Base-by-base conservation (phyloP, 2,797 vertebrate genomes). In the Sorex maritimensis region DNA sequence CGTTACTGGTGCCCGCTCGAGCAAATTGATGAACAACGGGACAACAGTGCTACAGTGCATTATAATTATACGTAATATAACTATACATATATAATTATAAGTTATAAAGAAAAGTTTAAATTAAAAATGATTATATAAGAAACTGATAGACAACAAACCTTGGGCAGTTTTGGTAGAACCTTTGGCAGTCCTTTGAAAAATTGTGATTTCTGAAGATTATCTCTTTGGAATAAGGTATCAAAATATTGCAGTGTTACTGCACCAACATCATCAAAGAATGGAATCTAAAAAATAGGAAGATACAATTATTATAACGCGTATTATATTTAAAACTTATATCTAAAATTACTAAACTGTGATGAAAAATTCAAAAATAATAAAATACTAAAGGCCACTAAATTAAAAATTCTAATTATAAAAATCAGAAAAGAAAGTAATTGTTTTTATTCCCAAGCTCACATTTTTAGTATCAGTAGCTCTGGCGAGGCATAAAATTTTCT, bases 171-270 rank as follows among this genome's bases (percentile, higher is more conserved):
- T 86, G 99, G 98, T 77, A 99, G 98, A 96, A 99, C 98, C 98
- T 99, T 99, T n/a, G 99, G 99, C 49, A 99, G 98, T 91, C 99
- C 98, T 98, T 99, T 99, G 98, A 99, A 99, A 98, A 99, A 99
- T 95, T 99, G 99, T 83, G 99, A 99, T 96, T 99, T 99, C 98
- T 99, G 99, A 68, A 99, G 98, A 96, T 99, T 99, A 98, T 99
- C 99, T 96, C 99, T 98, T 98, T 99, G 99, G 98, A 99, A 99
- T 95, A 99, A 99, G 0, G 99, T 99, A 98, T 99, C 99, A 95
- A 99, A 99, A 98, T 99, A 99, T 87, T 99, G 99, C 96, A 99
- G 98, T 0, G 99, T 99, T 95, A 99, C 98, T 24, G 99, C 99
- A 41, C 99, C 99, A 81, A 99, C 99, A 90, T 99, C 99, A 91